Evolutionary conservation across 2,113 vertebrate genomes (phyloP).

Genomic region (Clarias macrocephalus): DNA sequence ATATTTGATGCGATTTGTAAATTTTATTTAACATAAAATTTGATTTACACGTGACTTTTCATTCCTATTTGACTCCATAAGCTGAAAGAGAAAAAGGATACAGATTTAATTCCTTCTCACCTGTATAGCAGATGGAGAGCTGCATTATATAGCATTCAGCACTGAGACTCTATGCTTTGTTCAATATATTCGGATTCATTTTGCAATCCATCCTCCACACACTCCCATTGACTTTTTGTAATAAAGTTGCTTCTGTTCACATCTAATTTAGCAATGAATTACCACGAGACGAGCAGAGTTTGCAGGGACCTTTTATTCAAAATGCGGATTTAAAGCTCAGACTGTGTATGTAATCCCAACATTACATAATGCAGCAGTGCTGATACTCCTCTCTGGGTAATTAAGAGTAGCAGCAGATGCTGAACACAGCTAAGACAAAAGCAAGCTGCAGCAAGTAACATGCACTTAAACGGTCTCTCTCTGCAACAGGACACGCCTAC

Average conservation of each 20-base stretch:
- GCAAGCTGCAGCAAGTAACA: constrained; percentile 19
- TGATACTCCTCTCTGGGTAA: constrained; percentile 14
- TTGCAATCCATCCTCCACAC: constrained; percentile 1
- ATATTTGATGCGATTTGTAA: background rate
- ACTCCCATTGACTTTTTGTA: constrained; percentile 32
- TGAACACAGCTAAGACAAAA: constrained; percentile 11
- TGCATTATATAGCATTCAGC: background rate
- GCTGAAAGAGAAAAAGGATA: background rate
- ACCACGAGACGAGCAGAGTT: constrained; percentile 24
- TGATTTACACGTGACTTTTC: constrained; percentile 7
- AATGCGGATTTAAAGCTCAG: constrained; percentile 14
- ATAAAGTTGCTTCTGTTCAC: constrained; percentile 16
- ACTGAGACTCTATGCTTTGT: background rate
- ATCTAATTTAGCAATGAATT: constrained; percentile 30
- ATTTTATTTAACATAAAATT: background rate
- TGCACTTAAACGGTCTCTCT: background rate
- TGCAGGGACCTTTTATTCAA: constrained; percentile 33
- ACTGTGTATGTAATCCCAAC: constrained; percentile 14
- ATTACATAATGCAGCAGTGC: background rate
- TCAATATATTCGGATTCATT: constrained; percentile 11
- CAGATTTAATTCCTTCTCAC: constrained; percentile 7
- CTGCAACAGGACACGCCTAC: constrained; percentile 43
- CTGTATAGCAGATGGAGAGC: constrained; percentile 8
- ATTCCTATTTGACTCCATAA: background rate
- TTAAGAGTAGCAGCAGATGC: constrained; percentile 12